A percentile compares a stretch with the other conserved stretches of the same genome.
Conservation (phyloP, 2,113 vertebrate species). For the Neopipo cinnamomea region DNA sequence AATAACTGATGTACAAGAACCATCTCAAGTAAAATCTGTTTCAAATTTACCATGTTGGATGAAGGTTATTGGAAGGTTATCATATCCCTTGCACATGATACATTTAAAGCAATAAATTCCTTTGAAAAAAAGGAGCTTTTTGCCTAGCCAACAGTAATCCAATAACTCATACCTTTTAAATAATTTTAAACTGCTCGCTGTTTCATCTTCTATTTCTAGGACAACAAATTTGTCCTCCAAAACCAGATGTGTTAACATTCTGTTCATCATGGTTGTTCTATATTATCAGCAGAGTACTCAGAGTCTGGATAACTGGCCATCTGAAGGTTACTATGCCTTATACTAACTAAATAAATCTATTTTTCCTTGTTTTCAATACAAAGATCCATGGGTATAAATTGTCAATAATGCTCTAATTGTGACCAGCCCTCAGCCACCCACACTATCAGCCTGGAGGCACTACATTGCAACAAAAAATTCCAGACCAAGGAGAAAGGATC, state of each 20-base stretch:
- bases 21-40: neutral
- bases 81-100: neutral
- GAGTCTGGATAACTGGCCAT: neutral
- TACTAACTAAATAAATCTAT: neutral
- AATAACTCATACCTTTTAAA: neutral
- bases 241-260: neutral
- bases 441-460: neutral
- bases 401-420: neutral
- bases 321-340: neutral
- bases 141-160: neutral
- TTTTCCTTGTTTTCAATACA: neutral
- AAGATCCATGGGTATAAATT: neutral
- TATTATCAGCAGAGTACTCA: neutral
- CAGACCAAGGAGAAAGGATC: neutral
- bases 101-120: neutral
- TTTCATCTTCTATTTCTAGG: neutral
- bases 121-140: neutral
- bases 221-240: neutral
- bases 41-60: neutral
- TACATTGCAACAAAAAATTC: neutral
- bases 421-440: neutral
- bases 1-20: neutral
- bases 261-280: neutral
- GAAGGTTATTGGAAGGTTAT: neutral
- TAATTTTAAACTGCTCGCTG: neutral